phyloP scores from a whole-genome alignment of 2,888 invertebrate species.

The Dorcus hopei region DNA sequence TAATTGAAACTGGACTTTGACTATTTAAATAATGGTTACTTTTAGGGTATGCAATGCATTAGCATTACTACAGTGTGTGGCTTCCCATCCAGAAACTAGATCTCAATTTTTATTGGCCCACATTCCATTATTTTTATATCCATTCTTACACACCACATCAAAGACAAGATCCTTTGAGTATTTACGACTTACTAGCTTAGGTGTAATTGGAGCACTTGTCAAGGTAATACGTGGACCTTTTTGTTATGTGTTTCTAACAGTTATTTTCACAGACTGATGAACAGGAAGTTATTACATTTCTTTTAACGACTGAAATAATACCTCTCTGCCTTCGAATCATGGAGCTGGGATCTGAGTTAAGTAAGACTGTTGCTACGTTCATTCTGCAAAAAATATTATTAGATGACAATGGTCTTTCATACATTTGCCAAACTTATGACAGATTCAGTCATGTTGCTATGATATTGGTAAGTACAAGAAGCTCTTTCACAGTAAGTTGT shows the following conservation, averaged over 20 bases:
- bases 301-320: slow-evolving; percentile 98
- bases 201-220: slow-evolving; percentile 98
- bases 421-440: slow-evolving; percentile 99
- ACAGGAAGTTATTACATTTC: slow-evolving; percentile 97
- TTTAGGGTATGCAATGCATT: slow-evolving; percentile 93
- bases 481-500: no score
- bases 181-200: slow-evolving; percentile 94
- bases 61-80: slow-evolving; percentile 96
- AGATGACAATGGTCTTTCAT: slow-evolving; percentile 96
- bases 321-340: slow-evolving; percentile 97
- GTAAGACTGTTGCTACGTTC: slow-evolving; percentile 99
- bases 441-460: slow-evolving; percentile 99
- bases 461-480: slow-evolving; percentile 87
- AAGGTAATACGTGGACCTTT: slow-evolving; percentile 57
- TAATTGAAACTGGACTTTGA: no score
- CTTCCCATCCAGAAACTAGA: slow-evolving; percentile 98
- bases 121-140: slow-evolving; percentile 96
- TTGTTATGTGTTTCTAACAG: no score
- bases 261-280: slow-evolving; percentile 75
- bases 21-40: slow-evolving; percentile 8
- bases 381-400: slow-evolving; percentile 97
- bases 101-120: slow-evolving; percentile 95
- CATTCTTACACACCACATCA: slow-evolving; percentile 97
- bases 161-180: slow-evolving; percentile 99
- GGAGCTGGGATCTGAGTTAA: slow-evolving; percentile 98